A percentile compares a stretch with the other conserved stretches of the same genome.
Evolutionary conservation across 2,888 invertebrate species (phyloP).

Genomic region (Oconnorella tubifera): DNA sequence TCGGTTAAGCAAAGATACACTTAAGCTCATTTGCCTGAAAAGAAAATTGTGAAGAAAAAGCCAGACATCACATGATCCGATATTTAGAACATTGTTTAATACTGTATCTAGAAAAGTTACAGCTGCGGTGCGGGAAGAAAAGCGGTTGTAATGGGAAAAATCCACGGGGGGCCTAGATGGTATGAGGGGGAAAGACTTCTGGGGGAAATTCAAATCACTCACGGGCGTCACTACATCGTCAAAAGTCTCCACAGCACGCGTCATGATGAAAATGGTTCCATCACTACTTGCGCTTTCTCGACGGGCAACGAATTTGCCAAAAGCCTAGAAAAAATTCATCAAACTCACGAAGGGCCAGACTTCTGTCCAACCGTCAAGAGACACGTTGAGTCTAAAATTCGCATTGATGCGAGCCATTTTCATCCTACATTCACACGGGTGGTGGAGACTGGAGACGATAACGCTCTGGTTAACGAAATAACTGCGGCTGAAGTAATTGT

Average conservation of each 20-base stretch:
- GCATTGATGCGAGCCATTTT: not conserved
- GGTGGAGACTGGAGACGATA: not conserved
- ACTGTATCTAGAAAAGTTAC: not conserved
- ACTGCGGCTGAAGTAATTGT: not conserved
- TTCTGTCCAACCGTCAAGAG: not conserved
- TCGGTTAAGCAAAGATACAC: not conserved
- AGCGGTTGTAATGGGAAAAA: not conserved
- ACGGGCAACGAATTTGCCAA: slow-evolving; percentile 1
- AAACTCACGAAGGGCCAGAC: slow-evolving; percentile 5
- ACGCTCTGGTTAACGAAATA: not conserved
- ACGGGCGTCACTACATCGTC: no score
- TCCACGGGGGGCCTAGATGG: not conserved
- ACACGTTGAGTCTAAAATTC: not conserved
- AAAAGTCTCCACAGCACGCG: no score
- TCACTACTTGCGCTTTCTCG: not conserved
- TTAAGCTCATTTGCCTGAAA: not conserved
- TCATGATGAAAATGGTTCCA: not conserved
- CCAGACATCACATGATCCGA: not conserved
- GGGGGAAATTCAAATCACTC: not conserved
- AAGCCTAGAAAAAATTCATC: not conserved
- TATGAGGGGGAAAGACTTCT: not conserved
- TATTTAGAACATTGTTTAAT: not conserved
- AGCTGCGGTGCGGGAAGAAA: not conserved
- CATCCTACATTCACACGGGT: not conserved
- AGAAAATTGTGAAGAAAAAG: not conserved